These are phyloP conservation scores for Agapostemon virescens DNA, from an alignment of 2,888 invertebrate genomes.

Conservation along the genomic window DNA sequence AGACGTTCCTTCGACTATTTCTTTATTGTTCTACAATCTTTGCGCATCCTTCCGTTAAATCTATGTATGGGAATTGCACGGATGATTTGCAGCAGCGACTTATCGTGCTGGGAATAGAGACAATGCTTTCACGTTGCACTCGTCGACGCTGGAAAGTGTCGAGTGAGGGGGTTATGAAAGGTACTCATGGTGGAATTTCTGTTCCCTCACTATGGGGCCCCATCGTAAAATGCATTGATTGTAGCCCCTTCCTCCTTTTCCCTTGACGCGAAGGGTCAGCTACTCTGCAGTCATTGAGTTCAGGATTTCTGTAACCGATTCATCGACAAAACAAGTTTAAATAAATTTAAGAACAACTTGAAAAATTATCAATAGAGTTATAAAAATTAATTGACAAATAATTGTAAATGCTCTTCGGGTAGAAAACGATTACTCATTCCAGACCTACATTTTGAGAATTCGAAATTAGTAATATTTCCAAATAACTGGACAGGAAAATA, in stretches of 20 bases:
- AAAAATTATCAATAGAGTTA: too few relatives aligned
- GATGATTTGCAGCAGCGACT: too few relatives aligned
- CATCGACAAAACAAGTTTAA: too few relatives aligned
- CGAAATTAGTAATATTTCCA: not conserved
- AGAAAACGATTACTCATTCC: too few relatives aligned
- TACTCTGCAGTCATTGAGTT: not conserved
- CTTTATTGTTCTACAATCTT: not conserved
- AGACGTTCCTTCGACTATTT: not conserved
- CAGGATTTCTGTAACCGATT: constrained; percentile 25
- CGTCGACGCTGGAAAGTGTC: not conserved
- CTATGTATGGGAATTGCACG: too few relatives aligned
- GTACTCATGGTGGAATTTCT: not conserved
- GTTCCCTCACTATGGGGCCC: not conserved
- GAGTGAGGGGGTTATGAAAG: not conserved
- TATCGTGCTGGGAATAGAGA: not conserved
- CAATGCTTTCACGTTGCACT: not conserved
- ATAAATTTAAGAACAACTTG: too few relatives aligned
- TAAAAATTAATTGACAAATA: too few relatives aligned
- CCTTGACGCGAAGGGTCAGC: not conserved
- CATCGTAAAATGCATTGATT: not conserved
- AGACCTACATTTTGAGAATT: too few relatives aligned
- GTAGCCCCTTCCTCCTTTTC: not conserved
- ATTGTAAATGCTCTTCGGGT: too few relatives aligned
- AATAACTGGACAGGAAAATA: not conserved
- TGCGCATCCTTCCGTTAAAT: not conserved